These are phyloP conservation scores for Diorhabda carinulata DNA, from an alignment of 1,140 invertebrate genomes.

Conservation along the genomic window DNA sequence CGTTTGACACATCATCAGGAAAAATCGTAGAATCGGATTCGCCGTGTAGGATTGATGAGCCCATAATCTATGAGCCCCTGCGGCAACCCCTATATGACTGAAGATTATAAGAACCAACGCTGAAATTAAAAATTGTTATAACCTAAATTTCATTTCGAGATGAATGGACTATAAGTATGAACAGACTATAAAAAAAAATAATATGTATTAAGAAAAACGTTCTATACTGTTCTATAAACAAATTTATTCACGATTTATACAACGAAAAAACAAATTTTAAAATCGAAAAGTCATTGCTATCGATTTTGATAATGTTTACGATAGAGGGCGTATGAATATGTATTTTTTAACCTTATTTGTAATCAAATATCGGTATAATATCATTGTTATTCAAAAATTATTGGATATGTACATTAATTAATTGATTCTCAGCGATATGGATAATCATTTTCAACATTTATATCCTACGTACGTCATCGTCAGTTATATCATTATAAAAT, in stretches of 20 bases:
- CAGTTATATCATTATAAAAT: too few species aligned
- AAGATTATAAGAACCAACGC: constrained; percentile 57
- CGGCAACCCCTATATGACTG: constrained; percentile 69
- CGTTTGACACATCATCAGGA: constrained; percentile 76
- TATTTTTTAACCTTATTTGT: too few species aligned
- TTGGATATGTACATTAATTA: too few species aligned
- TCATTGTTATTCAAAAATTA: too few species aligned
- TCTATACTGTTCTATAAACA: background rate
- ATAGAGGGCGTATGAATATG: too few species aligned
- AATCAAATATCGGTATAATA: too few species aligned
- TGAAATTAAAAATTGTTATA: constrained; percentile 44
- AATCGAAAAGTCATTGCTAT: too few species aligned
- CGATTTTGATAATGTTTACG: too few species aligned
- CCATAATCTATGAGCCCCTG: constrained; percentile 88
- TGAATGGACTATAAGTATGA: constrained; percentile 13
- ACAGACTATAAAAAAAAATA: background rate
- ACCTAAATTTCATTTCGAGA: background rate
- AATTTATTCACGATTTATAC: background rate
- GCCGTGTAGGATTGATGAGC: constrained; percentile 82
- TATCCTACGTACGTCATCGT: too few species aligned
- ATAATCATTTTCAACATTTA: too few species aligned
- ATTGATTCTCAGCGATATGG: too few species aligned
- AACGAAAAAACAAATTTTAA: too few species aligned
- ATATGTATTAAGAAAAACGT: background rate
- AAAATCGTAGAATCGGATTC: constrained; percentile 60